These are phyloP conservation scores for Pseudorhombus dupliciocellatus DNA, from an alignment of 2,113 vertebrate species.

Conservation along the genomic window DNA sequence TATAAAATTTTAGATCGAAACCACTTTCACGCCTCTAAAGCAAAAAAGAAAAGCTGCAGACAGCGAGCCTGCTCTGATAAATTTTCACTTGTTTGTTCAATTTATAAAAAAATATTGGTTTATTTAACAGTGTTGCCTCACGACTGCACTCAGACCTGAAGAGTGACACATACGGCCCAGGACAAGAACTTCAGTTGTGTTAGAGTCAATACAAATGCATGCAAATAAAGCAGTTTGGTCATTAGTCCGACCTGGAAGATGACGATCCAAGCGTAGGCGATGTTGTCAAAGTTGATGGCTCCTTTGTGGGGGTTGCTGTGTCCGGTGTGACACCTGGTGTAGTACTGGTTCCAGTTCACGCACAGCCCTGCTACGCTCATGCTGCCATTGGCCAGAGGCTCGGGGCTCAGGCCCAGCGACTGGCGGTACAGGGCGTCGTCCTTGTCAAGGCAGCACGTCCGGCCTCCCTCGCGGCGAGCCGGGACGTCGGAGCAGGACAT, in stretches of 20 bases:
- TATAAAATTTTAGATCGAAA: too few species aligned
- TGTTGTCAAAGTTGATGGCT: conserved; percentile 99
- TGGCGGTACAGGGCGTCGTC: conserved; percentile 89
- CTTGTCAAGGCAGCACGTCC: conserved; percentile 91
- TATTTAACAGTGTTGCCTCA: too few species aligned
- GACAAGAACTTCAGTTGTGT: too few species aligned
- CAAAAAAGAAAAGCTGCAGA: too few species aligned
- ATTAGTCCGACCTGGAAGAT: conserved; percentile 91
- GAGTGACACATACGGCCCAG: too few species aligned
- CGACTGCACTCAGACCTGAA: too few species aligned
- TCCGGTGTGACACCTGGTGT: conserved; percentile 92
- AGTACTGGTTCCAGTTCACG: conserved; percentile 98
- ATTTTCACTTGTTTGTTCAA: too few species aligned
- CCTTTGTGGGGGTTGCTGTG: conserved; percentile 94
- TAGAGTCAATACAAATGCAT: too few species aligned
- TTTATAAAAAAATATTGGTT: too few species aligned
- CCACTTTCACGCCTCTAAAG: too few species aligned
- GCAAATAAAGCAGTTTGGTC: too few species aligned
- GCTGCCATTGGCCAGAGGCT: conserved; percentile 79
- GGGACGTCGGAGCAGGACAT: conserved; percentile 95
- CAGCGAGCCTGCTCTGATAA: too few species aligned
- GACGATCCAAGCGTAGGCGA: conserved; percentile 98
- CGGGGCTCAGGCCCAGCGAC: conserved; percentile 81
- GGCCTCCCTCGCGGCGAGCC: conserved; percentile 87
- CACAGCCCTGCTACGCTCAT: conserved; percentile 87